Evolutionary conservation across 2,888 invertebrate species (phyloP), one percentile per base, ranked within the genome.

Genomic region (Dusona sp.): DNA sequence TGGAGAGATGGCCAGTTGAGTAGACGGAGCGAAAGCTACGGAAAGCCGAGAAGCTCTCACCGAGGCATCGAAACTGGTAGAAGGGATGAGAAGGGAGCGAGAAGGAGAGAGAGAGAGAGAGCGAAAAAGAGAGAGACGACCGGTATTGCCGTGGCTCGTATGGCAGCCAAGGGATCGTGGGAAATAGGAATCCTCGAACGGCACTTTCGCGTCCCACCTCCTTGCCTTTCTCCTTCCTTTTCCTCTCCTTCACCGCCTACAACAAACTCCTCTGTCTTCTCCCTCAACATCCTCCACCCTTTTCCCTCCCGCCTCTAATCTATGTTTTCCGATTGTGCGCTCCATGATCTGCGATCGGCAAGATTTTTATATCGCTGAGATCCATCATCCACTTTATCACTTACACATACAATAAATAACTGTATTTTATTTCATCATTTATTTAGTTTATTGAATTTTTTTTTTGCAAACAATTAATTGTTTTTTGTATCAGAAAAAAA

Each of bases 141-240:
- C 77, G 90, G 92, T 90, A 90, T 91, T 91, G 92, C 81, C 91
- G 90, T 90, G 89, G 90, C 92, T 92, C 92, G 92, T 93, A 93
- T 93, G 92, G 93, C 93, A 93, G 93, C 87, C 90, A 89, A 90
- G 93, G 92, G 93, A 93, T 91, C 91, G 89, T 93, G 92, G 93
- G 93, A 93, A 93, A 93, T 93, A 92, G 92, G 91, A 92, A 92
- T 93, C 92, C 93, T 93, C 92, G 92, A 93, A 93, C 93, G 92
- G 92, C 91, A 93, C 92, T 93, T 93, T 91, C 90, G 92, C 90
- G 93, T 91, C 92, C 90, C 90, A 88, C 87, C 90, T 88, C 75
- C 79, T 74, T 75, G 33, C 48, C 87, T 86, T 86, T 84, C 89
- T 81, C 82, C 85, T 83, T 86, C 83, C 84, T 88, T 78, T 68